phyloP scores from a whole-genome alignment of 1,140 invertebrate species.

The Scaptomyza montana region DNA sequence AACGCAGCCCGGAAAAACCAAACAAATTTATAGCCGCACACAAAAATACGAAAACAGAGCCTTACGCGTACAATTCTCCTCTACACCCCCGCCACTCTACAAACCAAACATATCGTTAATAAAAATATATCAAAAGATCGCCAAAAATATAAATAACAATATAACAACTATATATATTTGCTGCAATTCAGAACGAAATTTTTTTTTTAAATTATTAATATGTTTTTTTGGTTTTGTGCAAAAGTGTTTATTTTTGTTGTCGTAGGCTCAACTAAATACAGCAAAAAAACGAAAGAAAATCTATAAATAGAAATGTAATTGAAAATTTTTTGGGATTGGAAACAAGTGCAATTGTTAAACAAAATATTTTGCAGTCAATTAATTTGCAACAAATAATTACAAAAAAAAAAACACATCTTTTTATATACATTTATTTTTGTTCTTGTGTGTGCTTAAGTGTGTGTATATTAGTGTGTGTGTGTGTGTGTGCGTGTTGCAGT shows the following conservation, averaged over 20 bases:
- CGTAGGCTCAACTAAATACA: constrained; percentile 20
- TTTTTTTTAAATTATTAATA: no score
- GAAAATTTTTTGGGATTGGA: background rate
- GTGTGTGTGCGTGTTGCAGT: constrained; percentile 15
- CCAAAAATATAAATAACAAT: background rate
- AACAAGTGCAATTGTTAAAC: constrained; percentile 10
- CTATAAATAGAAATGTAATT: background rate
- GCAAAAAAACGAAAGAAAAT: background rate
- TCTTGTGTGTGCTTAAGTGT: constrained; percentile 39
- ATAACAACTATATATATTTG: no score
- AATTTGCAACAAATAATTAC: background rate
- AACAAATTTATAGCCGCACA: background rate
- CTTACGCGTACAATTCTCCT: background rate
- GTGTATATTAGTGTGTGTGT: constrained; percentile 16
- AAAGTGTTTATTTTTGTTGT: constrained; percentile 13
- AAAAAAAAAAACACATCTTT: background rate
- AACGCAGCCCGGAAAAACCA: constrained; percentile 5
- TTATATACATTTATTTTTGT: constrained; percentile 32
- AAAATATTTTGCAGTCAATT: constrained; percentile 18
- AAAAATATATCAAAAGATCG: background rate
- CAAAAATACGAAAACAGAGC: constrained; percentile 1
- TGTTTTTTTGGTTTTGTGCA: constrained; percentile 15
- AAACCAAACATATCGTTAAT: background rate
- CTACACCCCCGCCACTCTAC: background rate
- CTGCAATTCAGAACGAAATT: no score